These are phyloP conservation scores for honey bee (Apis mellifera) DNA, from an alignment of 1,140 invertebrate species.

Conservation along the genomic window Amel_HAv3.1 CM009937.2:601001-601500, in stretches of 20 bases:
- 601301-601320: too few relatives aligned
- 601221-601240: background rate
- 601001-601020: conserved; percentile 11
- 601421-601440: too few relatives aligned
- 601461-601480: too few relatives aligned
- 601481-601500: too few relatives aligned
- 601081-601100: background rate
- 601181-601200: background rate
- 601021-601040: background rate
- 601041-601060: background rate
- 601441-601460: too few relatives aligned
- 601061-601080: background rate
- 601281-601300: too few relatives aligned
- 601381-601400: too few relatives aligned
- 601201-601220: background rate
- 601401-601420: too few relatives aligned
- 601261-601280: too few relatives aligned
- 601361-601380: too few relatives aligned
- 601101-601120: background rate
- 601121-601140: background rate
- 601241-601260: background rate
- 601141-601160: background rate
- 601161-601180: background rate
- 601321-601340: too few relatives aligned
- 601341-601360: too few relatives aligned